Evolutionary conservation across 2,113 vertebrate species (phyloP).

Genomic region (Plecturocebus donacophilus): DNA sequence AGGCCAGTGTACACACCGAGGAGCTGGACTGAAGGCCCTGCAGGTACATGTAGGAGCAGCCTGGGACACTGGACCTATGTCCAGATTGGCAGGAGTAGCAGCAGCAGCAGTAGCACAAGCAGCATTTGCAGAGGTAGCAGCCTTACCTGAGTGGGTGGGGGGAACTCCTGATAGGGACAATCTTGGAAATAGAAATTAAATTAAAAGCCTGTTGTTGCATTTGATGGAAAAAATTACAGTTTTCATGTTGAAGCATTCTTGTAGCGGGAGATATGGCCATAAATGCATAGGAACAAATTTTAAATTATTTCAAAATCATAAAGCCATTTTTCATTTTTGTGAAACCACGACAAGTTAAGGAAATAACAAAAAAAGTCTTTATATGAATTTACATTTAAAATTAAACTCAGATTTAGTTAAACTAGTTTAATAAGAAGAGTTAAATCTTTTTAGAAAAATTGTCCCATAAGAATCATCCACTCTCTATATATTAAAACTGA

Average conservation of each 20-base stretch:
- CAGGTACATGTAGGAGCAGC: too few relatives aligned
- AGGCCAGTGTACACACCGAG: fast-evolving
- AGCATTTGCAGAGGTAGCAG: background rate
- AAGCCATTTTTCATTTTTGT: background rate
- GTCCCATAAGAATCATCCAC: background rate
- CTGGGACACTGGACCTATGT: too few relatives aligned
- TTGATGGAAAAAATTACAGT: background rate
- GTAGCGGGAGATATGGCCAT: background rate
- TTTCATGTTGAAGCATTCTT: background rate
- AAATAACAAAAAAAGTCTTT: background rate
- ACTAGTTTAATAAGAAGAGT: background rate
- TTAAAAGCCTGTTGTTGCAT: background rate
- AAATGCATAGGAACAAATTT: background rate
- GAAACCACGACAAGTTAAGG: background rate
- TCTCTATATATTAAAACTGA: background rate
- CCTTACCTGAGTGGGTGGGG: background rate
- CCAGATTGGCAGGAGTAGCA: too few relatives aligned
- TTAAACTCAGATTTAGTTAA: background rate
- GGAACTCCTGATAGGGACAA: background rate
- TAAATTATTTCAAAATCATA: background rate
- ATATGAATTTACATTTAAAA: background rate
- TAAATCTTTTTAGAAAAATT: background rate
- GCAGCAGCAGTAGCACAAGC: too few relatives aligned
- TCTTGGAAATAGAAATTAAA: background rate
- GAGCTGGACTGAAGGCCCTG: fast-evolving